Base-by-base conservation (phyloP, 2,888 invertebrate species). In the Cylindroiulus punctatus region DNA sequence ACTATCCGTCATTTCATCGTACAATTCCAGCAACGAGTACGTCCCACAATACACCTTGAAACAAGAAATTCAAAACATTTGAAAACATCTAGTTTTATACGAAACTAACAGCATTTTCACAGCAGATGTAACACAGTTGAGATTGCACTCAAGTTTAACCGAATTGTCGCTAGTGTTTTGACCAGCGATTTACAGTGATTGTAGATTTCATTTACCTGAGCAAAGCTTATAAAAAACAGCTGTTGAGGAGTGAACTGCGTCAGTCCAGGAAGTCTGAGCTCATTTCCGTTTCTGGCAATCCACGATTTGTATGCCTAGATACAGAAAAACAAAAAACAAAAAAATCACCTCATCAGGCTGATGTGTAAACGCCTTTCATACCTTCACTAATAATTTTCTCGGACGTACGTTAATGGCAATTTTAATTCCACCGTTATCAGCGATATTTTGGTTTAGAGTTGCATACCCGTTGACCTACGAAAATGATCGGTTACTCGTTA, bases 1-100 rank as follows among this genome's bases (percentile, higher is more conserved):
- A 0, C 96, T 95, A 0, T 95, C 96, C 90, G 26, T 84, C 44
- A 82, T 82, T 36, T 82, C 82, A 36, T 82, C 96, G 57, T 94
- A 87, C 22, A 85, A 47, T 93, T 89, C 95, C 91, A 96, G 95
- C 1, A 95, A 95, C 30, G 96, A 92, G 93, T 95, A 95, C 0
- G 88, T 87, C 57, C 89, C 89, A 87, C 89, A 89, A 89, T 89
- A 89, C 12, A 65, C 65, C 86, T 86, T 26, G 0, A 36, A 65
- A 30, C 17, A 26, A 26, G 10, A 65, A 65, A 65, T 57, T 57
- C 4, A 26, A 65, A 26, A 22, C 2, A 26, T 22, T 65, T 36
- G 7, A 36, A 36, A 36, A 36, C 2, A n/a, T n/a, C n/a, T n/a
- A n/a, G n/a, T n/a, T n/a, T n/a, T n/a, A n/a, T n/a, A n/a, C n/a